Percentiles rank a stretch among this genome's conserved stretches.
Evolutionary conservation across 1,140 invertebrate genomes (phyloP).

Genomic region (Megalopta genalis): DNA sequence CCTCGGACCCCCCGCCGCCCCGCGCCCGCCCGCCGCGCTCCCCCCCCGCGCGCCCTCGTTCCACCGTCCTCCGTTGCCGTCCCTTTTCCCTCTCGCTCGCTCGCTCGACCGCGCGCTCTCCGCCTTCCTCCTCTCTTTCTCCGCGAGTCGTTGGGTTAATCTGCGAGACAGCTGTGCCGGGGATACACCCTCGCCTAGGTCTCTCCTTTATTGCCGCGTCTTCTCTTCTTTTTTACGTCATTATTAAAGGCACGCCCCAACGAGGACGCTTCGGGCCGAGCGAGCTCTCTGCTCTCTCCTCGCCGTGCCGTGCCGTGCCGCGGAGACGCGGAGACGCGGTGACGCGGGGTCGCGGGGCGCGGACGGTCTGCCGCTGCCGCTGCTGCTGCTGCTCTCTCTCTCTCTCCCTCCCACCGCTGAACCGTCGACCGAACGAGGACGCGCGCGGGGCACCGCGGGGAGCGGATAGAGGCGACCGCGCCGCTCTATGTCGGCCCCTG

Average conservation of each 20-base stretch:
- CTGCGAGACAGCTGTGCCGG: constrained; percentile 54
- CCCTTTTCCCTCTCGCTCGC: background rate
- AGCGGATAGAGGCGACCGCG: constrained; percentile 2
- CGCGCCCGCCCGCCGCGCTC: too few relatives aligned
- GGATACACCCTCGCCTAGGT: constrained; percentile 55
- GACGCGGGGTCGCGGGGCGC: too few relatives aligned
- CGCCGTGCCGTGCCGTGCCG: too few relatives aligned
- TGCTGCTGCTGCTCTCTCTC: too few relatives aligned
- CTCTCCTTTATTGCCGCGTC: constrained; percentile 56
- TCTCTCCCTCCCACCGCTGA: background rate
- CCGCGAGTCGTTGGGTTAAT: constrained; percentile 51
- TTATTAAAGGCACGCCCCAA: constrained; percentile 55
- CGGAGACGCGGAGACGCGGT: background rate
- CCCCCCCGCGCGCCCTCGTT: background rate
- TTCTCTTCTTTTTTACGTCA: constrained; percentile 57
- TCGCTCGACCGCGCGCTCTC: background rate
- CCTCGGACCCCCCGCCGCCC: background rate
- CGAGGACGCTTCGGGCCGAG: constrained; percentile 40
- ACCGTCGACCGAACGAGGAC: background rate
- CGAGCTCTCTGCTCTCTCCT: too few relatives aligned
- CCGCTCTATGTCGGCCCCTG: constrained; percentile 26
- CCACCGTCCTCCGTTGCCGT: background rate
- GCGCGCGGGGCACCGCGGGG: background rate
- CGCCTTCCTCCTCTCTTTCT: background rate
- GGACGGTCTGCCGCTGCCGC: background rate